A percentile compares a stretch with the other conserved stretches of the same genome.
phyloP scores from a whole-genome alignment of 2,888 invertebrate genomes.

The Oxystoma pomonae region DNA sequence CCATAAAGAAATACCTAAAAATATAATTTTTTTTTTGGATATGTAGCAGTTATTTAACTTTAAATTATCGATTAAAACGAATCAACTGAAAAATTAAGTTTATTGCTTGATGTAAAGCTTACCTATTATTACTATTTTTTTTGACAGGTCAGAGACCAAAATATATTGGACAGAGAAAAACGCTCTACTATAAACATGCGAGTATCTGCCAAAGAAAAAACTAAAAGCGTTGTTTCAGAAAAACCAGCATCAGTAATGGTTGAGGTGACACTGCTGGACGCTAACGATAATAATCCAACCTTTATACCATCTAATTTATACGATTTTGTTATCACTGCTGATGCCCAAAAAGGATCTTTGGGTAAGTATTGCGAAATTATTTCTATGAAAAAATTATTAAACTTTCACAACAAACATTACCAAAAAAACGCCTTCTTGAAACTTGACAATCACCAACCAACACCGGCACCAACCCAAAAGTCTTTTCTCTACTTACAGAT shows the following conservation, averaged over 20 bases:
- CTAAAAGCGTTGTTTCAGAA: conserved; percentile 61
- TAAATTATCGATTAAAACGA: no score
- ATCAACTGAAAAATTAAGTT: no score
- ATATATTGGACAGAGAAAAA: conserved; percentile 74
- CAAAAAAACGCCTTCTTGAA: no score
- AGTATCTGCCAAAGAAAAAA: conserved; percentile 75
- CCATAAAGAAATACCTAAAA: no score
- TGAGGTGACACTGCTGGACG: conserved; percentile 79
- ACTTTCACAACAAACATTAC: no score
- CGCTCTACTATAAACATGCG: conserved; percentile 68
- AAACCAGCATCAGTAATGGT: conserved; percentile 63
- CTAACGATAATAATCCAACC: conserved; percentile 87
- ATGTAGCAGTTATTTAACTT: no score
- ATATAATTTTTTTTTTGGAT: no score
- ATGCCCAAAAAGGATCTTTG: conserved; percentile 60
- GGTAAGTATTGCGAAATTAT: conserved; percentile 10
- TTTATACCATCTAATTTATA: conserved; percentile 82
- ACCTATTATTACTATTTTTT: background rate
- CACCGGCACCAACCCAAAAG: no score
- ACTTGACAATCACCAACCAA: no score
- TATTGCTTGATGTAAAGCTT: no score
- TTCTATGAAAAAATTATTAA: no score
- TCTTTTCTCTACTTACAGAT: no score
- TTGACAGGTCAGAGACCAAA: conserved; percentile 52
- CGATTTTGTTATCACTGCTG: conserved; percentile 66